These are phyloP conservation scores for Heliconius nattereri DNA, from an alignment of 1,140 invertebrate genomes.

Conservation along the genomic window DNA sequence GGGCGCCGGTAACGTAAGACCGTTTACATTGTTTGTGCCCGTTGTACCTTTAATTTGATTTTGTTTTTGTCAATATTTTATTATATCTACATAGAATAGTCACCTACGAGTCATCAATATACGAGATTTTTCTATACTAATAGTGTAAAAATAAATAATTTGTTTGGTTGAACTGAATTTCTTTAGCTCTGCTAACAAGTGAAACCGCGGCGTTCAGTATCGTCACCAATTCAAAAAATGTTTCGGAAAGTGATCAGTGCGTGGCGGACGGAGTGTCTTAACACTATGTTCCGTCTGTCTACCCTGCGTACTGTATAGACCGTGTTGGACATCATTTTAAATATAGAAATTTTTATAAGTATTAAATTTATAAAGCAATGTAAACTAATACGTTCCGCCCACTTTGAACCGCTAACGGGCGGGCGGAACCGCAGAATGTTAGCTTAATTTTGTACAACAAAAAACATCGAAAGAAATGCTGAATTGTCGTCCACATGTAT, in stretches of 20 bases:
- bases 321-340: background rate
- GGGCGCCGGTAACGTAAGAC: constrained; percentile 47
- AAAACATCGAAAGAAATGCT: constrained; percentile 47
- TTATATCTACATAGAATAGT: background rate
- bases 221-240: background rate
- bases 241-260: background rate
- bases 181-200: background rate
- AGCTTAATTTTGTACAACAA: constrained; percentile 59
- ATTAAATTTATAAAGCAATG: background rate
- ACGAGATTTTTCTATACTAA: background rate
- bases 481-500: constrained; percentile 61
- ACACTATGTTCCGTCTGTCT: background rate
- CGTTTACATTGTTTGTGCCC: constrained; percentile 25
- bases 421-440: constrained; percentile 57
- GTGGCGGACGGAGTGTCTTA: background rate
- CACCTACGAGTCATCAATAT: background rate
- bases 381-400: constrained; percentile 10
- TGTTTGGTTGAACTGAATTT: background rate
- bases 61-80: background rate
- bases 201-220: background rate
- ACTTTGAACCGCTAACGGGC: constrained; percentile 47
- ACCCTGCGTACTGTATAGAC: background rate
- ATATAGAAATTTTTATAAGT: too few species aligned
- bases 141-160: background rate
- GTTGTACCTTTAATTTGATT: background rate